These are phyloP conservation scores for Perca fluviatilis DNA, from an alignment of 2,113 vertebrate species.

Conservation along the genomic window DNA sequence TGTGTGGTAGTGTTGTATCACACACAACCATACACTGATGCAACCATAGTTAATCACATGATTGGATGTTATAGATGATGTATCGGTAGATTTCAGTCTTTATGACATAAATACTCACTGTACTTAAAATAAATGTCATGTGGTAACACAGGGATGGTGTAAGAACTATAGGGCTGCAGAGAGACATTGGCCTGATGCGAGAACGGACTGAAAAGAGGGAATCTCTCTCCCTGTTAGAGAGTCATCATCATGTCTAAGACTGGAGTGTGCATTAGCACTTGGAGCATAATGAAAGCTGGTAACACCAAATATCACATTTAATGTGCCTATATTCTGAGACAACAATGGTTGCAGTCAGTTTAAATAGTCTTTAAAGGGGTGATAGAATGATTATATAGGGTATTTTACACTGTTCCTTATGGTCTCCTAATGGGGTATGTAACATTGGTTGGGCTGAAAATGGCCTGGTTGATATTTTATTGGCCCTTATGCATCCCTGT, in stretches of 20 bases:
- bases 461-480: too few relatives aligned
- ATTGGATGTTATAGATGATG: background rate
- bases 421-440: too few relatives aligned
- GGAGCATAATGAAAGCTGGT: conserved; percentile 26
- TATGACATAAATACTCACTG: background rate
- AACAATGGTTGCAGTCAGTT: conserved; percentile 8
- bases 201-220: background rate
- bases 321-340: conserved; percentile 9
- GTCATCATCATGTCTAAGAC: conserved; percentile 1
- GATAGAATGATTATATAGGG: too few relatives aligned
- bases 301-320: conserved; percentile 28
- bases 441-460: too few relatives aligned
- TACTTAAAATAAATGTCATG: background rate
- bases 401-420: too few relatives aligned
- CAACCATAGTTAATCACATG: background rate
- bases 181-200: background rate
- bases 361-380: conserved; percentile 24
- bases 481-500: too few relatives aligned
- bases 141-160: background rate
- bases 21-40: background rate
- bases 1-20: background rate
- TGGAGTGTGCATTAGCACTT: conserved; percentile 11
- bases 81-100: background rate
- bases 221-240: background rate
- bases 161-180: background rate